A percentile compares a stretch with the other conserved stretches of the same genome.
Evolutionary conservation across 1,140 invertebrate genomes (phyloP).

Genomic region (Halesus radiatus): DNA sequence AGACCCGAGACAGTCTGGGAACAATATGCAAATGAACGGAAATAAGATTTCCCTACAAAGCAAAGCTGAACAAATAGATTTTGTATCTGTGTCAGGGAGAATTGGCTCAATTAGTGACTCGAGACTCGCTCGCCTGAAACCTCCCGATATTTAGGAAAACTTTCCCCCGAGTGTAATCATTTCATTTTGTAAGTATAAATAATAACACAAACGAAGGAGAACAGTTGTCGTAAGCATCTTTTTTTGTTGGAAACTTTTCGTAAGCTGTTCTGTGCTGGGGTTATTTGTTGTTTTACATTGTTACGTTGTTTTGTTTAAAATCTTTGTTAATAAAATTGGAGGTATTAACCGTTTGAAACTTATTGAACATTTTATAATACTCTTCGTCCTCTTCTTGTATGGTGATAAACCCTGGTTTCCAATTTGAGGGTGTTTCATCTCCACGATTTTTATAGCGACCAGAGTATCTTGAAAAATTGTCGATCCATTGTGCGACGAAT

Average conservation of each 20-base stretch:
- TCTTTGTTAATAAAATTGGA: too few relatives aligned
- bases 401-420: too few relatives aligned
- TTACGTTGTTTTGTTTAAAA: too few relatives aligned
- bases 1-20: neutral
- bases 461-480: too few relatives aligned
- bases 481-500: too few relatives aligned
- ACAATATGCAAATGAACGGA: slow-evolving; percentile 6
- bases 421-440: too few relatives aligned
- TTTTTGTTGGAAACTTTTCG: slow-evolving; percentile 5
- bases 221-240: neutral
- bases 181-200: neutral
- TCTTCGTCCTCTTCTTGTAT: too few relatives aligned
- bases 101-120: slow-evolving; percentile 1
- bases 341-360: too few relatives aligned
- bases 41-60: slow-evolving; percentile 4
- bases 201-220: neutral
- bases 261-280: too few relatives aligned
- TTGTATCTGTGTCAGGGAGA: slow-evolving; percentile 1
- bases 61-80: neutral
- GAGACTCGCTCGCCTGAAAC: neutral
- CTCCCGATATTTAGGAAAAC: neutral
- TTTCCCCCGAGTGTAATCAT: neutral
- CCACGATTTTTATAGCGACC: too few relatives aligned
- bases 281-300: too few relatives aligned
- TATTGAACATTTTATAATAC: too few relatives aligned